Percentiles rank a stretch among this genome's conserved stretches.
phyloP scores from a whole-genome alignment of 2,113 vertebrate species.

The Trematocara nigrifrons region DNA sequence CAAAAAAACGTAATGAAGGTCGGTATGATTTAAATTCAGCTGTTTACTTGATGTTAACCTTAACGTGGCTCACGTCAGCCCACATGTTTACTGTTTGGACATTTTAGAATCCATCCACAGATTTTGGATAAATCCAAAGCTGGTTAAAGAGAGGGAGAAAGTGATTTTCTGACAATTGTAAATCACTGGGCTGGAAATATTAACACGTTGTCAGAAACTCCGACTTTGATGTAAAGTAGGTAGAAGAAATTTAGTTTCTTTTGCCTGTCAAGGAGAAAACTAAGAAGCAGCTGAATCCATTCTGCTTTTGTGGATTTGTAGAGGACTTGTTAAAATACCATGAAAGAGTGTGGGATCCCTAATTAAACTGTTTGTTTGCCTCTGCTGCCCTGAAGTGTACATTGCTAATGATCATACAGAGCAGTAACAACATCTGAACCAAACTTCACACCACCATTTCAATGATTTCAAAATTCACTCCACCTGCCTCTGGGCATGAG shows the following conservation, averaged over 20 bases:
- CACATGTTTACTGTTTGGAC: not conserved
- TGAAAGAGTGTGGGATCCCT: not conserved
- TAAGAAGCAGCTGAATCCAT: not conserved
- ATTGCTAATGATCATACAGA: conserved; percentile 6
- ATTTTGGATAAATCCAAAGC: not conserved
- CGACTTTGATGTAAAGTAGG: not conserved
- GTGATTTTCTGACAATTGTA: not conserved
- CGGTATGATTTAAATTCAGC: conserved; percentile 11
- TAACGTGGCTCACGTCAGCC: not conserved
- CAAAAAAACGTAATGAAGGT: conserved; percentile 10
- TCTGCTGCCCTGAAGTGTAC: conserved; percentile 7
- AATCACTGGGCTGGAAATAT: not conserved
- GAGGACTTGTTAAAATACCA: not conserved
- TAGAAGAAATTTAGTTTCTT: not conserved
- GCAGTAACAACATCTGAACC: not conserved
- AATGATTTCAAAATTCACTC: conserved; percentile 33
- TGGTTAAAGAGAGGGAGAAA: not conserved
- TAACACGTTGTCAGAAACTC: not conserved
- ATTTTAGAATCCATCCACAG: not conserved
- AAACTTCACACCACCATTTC: conserved; percentile 14
- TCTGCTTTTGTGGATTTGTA: not conserved
- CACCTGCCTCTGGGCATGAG: conserved; percentile 7
- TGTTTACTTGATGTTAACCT: conserved; percentile 32
- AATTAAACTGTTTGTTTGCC: conserved; percentile 17
- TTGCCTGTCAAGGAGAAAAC: not conserved